phyloP scores from a whole-genome alignment of 92 coral and sea anemone species.

The Bergia sp. region DNA sequence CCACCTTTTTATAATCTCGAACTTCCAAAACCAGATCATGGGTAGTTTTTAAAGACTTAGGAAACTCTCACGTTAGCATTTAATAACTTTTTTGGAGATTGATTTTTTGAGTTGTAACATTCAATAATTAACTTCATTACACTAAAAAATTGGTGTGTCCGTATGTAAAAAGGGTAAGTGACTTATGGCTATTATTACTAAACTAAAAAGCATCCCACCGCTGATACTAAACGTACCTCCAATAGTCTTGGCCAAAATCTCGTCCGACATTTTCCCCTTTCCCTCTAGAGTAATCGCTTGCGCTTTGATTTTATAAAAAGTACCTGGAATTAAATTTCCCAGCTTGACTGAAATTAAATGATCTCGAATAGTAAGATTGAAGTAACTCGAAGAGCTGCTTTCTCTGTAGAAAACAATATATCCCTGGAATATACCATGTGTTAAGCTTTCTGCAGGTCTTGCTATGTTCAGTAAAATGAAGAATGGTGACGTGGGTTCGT shows the following conservation, averaged over 20 bases:
- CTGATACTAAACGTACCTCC: background rate
- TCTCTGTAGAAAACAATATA: slow-evolving; percentile 5
- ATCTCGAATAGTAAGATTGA: background rate
- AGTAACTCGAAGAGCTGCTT: slow-evolving; percentile 4
- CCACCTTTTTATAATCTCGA: too few relatives aligned
- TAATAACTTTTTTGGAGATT: too few relatives aligned
- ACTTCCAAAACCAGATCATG: too few relatives aligned
- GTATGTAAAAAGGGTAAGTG: too few relatives aligned
- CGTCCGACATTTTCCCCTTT: slow-evolving; percentile 23
- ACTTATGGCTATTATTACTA: too few relatives aligned
- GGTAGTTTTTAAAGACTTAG: too few relatives aligned
- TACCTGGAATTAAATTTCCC: background rate
- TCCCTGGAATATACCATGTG: slow-evolving; percentile 23
- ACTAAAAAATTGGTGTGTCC: too few relatives aligned
- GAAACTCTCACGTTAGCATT: too few relatives aligned
- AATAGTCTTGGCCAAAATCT: background rate
- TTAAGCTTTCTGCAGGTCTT: slow-evolving; percentile 7
- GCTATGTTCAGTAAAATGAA: background rate
- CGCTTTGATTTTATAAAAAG: slow-evolving; percentile 11
- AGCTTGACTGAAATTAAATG: background rate
- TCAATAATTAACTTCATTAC: too few relatives aligned
- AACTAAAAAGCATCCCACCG: background rate
- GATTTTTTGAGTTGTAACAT: too few relatives aligned
- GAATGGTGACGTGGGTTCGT: background rate
- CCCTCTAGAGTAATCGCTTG: slow-evolving; percentile 8